Conservation (phyloP, 2,888 invertebrate species). For the Epinotia brunnichana region DNA sequence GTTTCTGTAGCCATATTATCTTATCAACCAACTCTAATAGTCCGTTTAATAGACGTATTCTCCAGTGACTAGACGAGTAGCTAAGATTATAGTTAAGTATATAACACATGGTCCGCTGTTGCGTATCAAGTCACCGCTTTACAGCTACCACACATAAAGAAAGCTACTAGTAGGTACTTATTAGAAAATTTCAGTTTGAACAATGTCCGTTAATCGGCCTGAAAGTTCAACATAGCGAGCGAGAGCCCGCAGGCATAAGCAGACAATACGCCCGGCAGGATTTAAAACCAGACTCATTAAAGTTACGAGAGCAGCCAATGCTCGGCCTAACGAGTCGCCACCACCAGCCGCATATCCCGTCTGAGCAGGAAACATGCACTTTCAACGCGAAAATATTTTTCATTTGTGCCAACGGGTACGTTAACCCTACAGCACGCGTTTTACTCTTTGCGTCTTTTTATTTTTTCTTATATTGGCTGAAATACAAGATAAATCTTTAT, state of each 20-base stretch:
- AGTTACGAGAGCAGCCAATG: conserved; percentile 37
- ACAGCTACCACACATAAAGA: not conserved
- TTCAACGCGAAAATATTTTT: conserved; percentile 40
- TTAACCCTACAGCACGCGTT: conserved; percentile 16
- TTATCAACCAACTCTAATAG: conserved; percentile 23
- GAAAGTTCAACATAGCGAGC: conserved; percentile 19
- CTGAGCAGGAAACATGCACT: conserved; percentile 44
- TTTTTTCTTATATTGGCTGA: not conserved
- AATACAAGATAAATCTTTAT: not conserved
- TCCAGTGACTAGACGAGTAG: not conserved
- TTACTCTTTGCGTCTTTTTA: not conserved
- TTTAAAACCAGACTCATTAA: conserved; percentile 48
- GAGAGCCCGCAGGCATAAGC: conserved; percentile 15
- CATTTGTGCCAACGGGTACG: conserved; percentile 27
- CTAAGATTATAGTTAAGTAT: no score
- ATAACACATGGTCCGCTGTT: no score
- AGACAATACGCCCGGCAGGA: conserved; percentile 29
- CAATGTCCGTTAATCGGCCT: conserved; percentile 8
- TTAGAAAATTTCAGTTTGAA: conserved; percentile 11
- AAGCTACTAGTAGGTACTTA: not conserved
- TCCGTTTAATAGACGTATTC: conserved; percentile 2
- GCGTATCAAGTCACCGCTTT: no score
- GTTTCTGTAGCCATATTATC: conserved; percentile 18
- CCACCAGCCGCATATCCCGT: conserved; percentile 36
- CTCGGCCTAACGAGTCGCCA: conserved; percentile 41